Base-by-base conservation (phyloP, 2,888 invertebrate species). In the Myathropa florea region DNA sequence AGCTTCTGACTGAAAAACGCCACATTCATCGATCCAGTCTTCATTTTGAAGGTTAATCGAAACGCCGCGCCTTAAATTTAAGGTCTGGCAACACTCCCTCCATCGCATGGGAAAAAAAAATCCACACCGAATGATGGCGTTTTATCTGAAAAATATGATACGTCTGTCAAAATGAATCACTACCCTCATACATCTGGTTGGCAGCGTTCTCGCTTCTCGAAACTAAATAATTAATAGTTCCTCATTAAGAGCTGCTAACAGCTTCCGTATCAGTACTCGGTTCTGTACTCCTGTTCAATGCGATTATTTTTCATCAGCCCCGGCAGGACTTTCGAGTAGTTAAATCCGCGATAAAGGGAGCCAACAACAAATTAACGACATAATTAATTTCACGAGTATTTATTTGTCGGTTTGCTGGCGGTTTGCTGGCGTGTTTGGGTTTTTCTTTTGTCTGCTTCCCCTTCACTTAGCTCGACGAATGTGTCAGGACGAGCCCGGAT, bases 371-470 rank as follows among this genome's bases (percentile, higher is more conserved):
- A 59, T 80, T 80, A 80, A 80, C 78, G 71, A 76, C 76, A 72
- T 84, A 71, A 84, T 84, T 84, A 76, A 72, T 84, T 72, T 61
- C 63, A 28, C 76, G 61, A 72, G 76, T 71, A 81, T 75, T 71
- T 70, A 75, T 80, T 60, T 76, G 59, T 65, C 26, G 23, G 64
- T 55, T 68, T 65, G 64, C n/a, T 46, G 59, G 65, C 65, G n/a
- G 60, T 67, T 78, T 36, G 46, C 18, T 46, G 46, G 46, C 46
- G 46, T 18, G 46, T 33, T 18, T 39, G 24, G 21, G 14, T 33
- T 71, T 63, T 39, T 57, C 57, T 36, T 18, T 65, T 75, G 75
- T 65, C 36, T 23, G 0, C 28, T 7, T 12, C 63, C 36, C 71
- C 46, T n/a, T n/a, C n/a, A 57, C 73, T 68, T 63, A 63, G 55